These are phyloP conservation scores for Brachypalpus laphriformis DNA, from an alignment of 2,888 invertebrate species.

Conservation along the genomic window DNA sequence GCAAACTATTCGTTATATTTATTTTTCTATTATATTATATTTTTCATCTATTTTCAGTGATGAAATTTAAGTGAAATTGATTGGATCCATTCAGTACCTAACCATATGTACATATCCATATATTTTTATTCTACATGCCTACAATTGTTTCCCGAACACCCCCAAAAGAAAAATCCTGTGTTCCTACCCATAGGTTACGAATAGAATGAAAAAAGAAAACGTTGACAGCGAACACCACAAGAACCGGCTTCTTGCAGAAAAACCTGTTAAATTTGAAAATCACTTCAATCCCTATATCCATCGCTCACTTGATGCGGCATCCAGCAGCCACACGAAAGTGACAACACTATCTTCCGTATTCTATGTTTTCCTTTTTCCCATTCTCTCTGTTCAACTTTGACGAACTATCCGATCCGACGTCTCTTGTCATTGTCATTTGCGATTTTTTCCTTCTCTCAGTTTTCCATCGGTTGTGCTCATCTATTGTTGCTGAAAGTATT, in stretches of 20 bases:
- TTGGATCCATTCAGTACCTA: too few species aligned
- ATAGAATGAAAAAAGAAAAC: not conserved
- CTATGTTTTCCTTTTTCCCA: slow-evolving; percentile 56
- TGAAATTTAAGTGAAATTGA: too few species aligned
- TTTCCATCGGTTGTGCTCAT: slow-evolving; percentile 54
- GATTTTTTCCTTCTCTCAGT: slow-evolving; percentile 53
- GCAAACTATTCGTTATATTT: too few species aligned
- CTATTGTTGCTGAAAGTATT: slow-evolving; percentile 24
- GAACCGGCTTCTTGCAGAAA: slow-evolving; percentile 66
- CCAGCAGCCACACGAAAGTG: not conserved
- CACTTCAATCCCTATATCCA: not conserved
- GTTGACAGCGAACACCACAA: slow-evolving; percentile 27
- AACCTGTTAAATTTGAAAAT: slow-evolving; percentile 60
- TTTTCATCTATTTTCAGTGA: too few species aligned
- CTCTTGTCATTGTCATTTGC: slow-evolving; percentile 55
- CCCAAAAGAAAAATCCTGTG: not conserved
- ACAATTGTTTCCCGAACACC: too few species aligned
- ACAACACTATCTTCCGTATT: not conserved
- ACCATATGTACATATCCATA: too few species aligned
- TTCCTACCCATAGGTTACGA: slow-evolving; percentile 14
- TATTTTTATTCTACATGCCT: too few species aligned
- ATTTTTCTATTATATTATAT: too few species aligned
- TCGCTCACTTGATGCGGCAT: not conserved
- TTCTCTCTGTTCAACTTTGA: slow-evolving; percentile 31
- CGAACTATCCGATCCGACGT: slow-evolving; percentile 13